phyloP scores from a whole-genome alignment of 1,140 invertebrate species.

The Ylistrum balloti region DNA sequence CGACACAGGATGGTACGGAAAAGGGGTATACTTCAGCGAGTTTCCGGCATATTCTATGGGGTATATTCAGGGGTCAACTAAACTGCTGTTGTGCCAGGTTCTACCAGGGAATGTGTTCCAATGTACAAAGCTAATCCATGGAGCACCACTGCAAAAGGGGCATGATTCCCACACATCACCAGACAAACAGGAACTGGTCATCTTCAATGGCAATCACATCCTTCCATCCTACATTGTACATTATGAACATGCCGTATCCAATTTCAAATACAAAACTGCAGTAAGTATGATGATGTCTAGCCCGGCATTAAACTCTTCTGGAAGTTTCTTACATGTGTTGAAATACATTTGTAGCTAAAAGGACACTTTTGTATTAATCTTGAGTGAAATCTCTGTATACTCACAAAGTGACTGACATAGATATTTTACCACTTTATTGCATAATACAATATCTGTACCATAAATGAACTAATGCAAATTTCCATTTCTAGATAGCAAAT shows the following conservation, averaged over 20 bases:
- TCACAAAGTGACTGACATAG: too few relatives aligned
- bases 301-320: not conserved
- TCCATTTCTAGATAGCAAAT: too few relatives aligned
- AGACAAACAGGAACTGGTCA: slow-evolving; percentile 74
- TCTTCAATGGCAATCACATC: slow-evolving; percentile 76
- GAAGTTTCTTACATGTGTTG: too few relatives aligned
- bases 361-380: too few relatives aligned
- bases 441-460: too few relatives aligned
- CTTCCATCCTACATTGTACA: slow-evolving; percentile 76
- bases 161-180: slow-evolving; percentile 77
- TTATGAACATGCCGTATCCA: slow-evolving; percentile 60
- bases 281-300: slow-evolving; percentile 32
- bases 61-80: slow-evolving; percentile 71
- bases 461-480: too few relatives aligned
- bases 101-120: slow-evolving; percentile 75
- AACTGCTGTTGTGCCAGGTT: slow-evolving; percentile 75
- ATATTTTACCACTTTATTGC: too few relatives aligned
- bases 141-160: slow-evolving; percentile 66
- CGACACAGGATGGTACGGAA: slow-evolving; percentile 75
- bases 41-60: slow-evolving; percentile 74
- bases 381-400: too few relatives aligned
- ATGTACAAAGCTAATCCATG: slow-evolving; percentile 73
- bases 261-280: slow-evolving; percentile 69
- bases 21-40: slow-evolving; percentile 79
- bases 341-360: too few relatives aligned